Evolutionary conservation across 1,140 invertebrate species (phyloP), one percentile per base, ranked within the genome.

Genomic region (Leptinotarsa lineolata): DNA sequence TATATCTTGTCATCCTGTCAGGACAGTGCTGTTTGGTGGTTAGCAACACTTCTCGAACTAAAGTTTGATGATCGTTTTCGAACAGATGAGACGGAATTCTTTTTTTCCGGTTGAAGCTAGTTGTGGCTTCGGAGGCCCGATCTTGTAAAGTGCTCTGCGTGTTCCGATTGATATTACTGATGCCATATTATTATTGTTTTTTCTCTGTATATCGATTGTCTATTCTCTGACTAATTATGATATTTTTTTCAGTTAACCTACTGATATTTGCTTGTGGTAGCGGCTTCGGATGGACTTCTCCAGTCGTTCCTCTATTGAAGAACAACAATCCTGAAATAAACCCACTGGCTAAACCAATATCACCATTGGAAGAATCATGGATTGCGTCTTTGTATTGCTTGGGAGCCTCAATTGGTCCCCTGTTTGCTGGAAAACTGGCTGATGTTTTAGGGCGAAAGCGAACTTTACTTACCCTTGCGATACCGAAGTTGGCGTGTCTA

Each of bases 341-440:
- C 54, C 76, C 74, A 21, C 30, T 77, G 63, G n/a, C 54, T 13
- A 24, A 39, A 46, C 74, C 76, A 45, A 46, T 60, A 13, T 73
- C 76, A 6, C 18, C 72, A 16, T 4, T 46, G 21, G 73, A 77
- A 74, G 67, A 75, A 68, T 77, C 76, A 54, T 75, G 73, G 73
- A 75, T 77, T 24, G 74, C 76, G 18, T 77, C 76, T 22, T 65
- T 77, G 30, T 75, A 63, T 63, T 70, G 71, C 65, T 73, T 77
- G n/a, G 76, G 76, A 39, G 76, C 76, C 16, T 48, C 72, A 16
- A 44, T 72, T 0, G 66, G 76, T 58, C 76, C 76, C 8, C 46
- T 77, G 59, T 58, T 77, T 6, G 21, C 60, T 2, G 74, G 66
- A 22, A 39, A 65, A 30, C 39, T 69, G 22, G 54, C 68, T 2